These are phyloP conservation scores for Paralichthys olivaceus DNA, from an alignment of 2,113 vertebrate species.

Conservation along the genomic window DNA sequence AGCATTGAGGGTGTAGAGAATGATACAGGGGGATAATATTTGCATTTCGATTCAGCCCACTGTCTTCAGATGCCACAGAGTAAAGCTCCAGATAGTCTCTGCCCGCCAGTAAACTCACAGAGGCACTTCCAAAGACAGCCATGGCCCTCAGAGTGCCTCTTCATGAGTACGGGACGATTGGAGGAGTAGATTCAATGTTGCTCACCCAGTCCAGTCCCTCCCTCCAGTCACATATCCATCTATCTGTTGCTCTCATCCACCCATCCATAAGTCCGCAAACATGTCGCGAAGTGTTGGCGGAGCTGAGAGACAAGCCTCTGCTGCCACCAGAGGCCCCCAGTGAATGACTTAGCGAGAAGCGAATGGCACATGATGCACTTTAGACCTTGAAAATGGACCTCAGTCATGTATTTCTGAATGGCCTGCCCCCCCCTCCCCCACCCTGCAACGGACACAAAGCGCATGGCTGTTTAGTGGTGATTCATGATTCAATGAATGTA, in stretches of 20 bases:
- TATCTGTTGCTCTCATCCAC: constrained; percentile 9
- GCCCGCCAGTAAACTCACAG: constrained; percentile 33
- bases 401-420: constrained; percentile 23
- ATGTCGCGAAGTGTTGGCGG: neutral
- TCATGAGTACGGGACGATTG: constrained; percentile 12
- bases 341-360: constrained; percentile 43
- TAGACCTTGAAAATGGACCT: constrained; percentile 65
- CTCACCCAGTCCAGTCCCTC: constrained; percentile 6
- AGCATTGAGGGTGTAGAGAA: too few species aligned
- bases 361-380: constrained; percentile 78
- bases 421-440: neutral
- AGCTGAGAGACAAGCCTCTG: constrained; percentile 65
- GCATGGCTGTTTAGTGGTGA: constrained; percentile 35
- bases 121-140: constrained; percentile 64
- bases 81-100: constrained; percentile 13
- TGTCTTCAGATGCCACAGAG: constrained; percentile 2
- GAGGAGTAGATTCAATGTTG: constrained; percentile 27
- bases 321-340: constrained; percentile 5
- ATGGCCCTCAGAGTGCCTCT: constrained; percentile 52
- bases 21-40: neutral
- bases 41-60: neutral
- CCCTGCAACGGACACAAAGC: constrained; percentile 11
- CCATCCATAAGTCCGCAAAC: neutral
- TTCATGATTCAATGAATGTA: constrained; percentile 68
- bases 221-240: neutral